Evolutionary conservation across 2,888 invertebrate species (phyloP).

Genomic region (Drosophila acutilabella): DNA sequence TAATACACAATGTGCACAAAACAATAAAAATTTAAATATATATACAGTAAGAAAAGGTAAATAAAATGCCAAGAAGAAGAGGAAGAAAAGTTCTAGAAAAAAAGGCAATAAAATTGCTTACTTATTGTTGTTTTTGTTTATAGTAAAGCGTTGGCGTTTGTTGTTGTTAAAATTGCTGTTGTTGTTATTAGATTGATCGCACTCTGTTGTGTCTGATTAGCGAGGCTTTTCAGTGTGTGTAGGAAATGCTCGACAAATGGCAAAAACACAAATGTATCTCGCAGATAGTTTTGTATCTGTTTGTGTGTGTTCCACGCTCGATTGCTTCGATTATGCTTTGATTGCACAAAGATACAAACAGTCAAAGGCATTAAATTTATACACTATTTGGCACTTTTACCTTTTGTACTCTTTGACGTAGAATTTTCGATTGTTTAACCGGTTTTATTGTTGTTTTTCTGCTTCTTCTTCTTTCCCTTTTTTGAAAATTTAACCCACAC

Average conservation of each 20-base stretch:
- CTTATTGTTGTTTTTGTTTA: constrained; percentile 37
- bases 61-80: constrained; percentile 16
- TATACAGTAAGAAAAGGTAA: constrained; percentile 40
- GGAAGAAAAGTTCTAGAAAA: constrained; percentile 13
- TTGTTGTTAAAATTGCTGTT: constrained; percentile 31
- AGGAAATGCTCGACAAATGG: constrained; percentile 51
- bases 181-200: constrained; percentile 52
- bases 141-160: constrained; percentile 15
- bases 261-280: constrained; percentile 52
- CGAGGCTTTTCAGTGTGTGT: constrained; percentile 27
- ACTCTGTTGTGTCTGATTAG: constrained; percentile 18
- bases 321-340: constrained; percentile 71
- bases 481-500: constrained; percentile 13
- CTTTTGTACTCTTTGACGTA: constrained; percentile 41
- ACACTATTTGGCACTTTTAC: constrained; percentile 68
- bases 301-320: constrained; percentile 63
- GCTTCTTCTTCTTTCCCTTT: constrained; percentile 5
- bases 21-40: constrained; percentile 18
- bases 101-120: constrained; percentile 43
- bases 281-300: constrained; percentile 39
- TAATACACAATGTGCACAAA: constrained; percentile 24
- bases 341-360: constrained; percentile 39
- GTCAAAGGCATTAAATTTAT: constrained; percentile 49
- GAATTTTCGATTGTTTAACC: constrained; percentile 35
- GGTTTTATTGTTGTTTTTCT: constrained; percentile 34